Evolutionary conservation across 2,888 invertebrate genomes (phyloP), one percentile per base, ranked within the genome.

Genomic region (Hypomecis punctinalis): DNA sequence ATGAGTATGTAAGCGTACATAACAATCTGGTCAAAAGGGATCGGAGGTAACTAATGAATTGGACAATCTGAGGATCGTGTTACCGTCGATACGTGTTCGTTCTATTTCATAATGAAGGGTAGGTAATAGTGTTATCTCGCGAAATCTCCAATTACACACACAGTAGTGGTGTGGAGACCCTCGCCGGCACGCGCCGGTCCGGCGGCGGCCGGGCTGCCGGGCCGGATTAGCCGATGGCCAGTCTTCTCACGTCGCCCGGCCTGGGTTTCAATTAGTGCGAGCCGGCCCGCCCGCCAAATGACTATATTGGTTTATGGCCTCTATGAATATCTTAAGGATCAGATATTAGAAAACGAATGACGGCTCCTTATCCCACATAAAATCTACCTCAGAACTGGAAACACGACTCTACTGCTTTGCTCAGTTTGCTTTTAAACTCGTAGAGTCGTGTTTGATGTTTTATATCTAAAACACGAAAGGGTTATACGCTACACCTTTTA

Each of bases 61-160:
- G 39, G n/a, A 47, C 49, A 49, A 59, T 60, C 59, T 45, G 35
- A 23, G 58, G 47, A 48, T 51, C 61, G 47, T 61, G 61, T 63
- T 68, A 63, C 52, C 46, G 39, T n/a, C 57, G 61, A 48, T 64
- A 77, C 78, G 76, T 77, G 78, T 78, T 73, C 71, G 75, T 74
- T 72, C 76, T 78, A 80, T 81, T 80, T 79, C 82, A 86, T 85
- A 88, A 89, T 88, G 84, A 85, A 81, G 83, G 85, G 85, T 81
- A 83, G 85, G 85, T 81, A 81, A 83, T 84, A 83, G 90, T 88
- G 90, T 85, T 91, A 92, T 91, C 91, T 90, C 85, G 91, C 84
- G 86, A 91, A 90, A 92, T 90, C 90, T 90, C 87, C 86, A 89
- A 91, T 91, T 89, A 89, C 83, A 82, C 83, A 81, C 66, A 58